These are phyloP conservation scores for Epirrhoe alternata DNA, from an alignment of 2,888 invertebrate genomes.

Conservation along the genomic window DNA sequence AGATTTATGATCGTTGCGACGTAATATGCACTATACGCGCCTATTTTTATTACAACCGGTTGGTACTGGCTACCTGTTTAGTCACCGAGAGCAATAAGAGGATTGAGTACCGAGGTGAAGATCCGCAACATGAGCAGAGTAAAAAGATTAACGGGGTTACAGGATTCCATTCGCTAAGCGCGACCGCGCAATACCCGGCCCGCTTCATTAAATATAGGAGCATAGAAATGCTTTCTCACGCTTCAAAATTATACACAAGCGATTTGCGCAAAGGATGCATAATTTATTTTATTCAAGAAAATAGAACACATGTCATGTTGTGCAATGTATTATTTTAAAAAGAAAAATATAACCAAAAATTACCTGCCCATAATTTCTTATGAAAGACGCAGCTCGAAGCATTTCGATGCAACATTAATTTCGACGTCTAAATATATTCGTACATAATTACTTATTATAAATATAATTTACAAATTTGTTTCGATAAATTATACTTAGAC, in stretches of 20 bases:
- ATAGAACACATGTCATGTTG: neutral
- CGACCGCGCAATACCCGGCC: slow-evolving; percentile 27
- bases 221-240: slow-evolving; percentile 13
- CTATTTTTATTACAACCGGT: slow-evolving; percentile 56
- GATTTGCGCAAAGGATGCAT: neutral
- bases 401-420: slow-evolving; percentile 60
- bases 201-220: slow-evolving; percentile 20
- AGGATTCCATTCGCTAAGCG: slow-evolving; percentile 62
- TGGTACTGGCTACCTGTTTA: slow-evolving; percentile 48
- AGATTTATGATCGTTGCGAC: slow-evolving; percentile 35
- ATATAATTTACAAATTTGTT: neutral
- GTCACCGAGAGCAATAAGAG: slow-evolving; percentile 53
- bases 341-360: slow-evolving; percentile 4
- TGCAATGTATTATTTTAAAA: neutral
- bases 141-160: slow-evolving; percentile 76
- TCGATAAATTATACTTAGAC: neutral
- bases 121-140: slow-evolving; percentile 64
- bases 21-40: slow-evolving; percentile 34
- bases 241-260: slow-evolving; percentile 5
- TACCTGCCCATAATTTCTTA: slow-evolving; percentile 76
- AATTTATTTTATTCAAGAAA: neutral
- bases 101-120: slow-evolving; percentile 64
- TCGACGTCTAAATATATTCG: slow-evolving; percentile 35
- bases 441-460: neutral
- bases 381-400: slow-evolving; percentile 78